phyloP scores from a whole-genome alignment of 2,888 invertebrate species.

The Mythimna albipuncta region DNA sequence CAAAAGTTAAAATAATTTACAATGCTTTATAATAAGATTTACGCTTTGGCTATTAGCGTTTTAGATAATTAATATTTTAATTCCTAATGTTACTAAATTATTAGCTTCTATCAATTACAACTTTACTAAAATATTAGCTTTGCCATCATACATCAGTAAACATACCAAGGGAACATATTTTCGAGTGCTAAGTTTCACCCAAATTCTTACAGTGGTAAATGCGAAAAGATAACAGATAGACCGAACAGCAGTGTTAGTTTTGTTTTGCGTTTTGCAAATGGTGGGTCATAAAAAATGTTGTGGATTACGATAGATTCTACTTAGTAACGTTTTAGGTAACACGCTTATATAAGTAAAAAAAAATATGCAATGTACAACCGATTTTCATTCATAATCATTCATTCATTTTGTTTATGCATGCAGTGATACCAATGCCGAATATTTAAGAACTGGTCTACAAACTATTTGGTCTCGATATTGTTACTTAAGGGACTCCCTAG shows the following conservation, averaged over 20 bases:
- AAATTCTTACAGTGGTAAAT: too few relatives aligned
- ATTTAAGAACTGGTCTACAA: not conserved
- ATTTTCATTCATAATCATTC: constrained; percentile 1
- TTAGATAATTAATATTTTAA: not conserved
- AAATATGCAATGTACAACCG: not conserved
- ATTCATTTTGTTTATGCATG: not conserved
- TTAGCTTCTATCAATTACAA: too few relatives aligned
- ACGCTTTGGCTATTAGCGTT: not conserved
- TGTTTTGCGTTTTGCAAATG: too few relatives aligned
- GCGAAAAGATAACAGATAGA: too few relatives aligned
- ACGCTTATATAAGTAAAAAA: not conserved
- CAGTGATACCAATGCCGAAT: too few relatives aligned
- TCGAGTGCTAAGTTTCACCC: too few relatives aligned
- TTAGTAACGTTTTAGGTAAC: not conserved
- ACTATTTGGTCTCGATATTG: not conserved
- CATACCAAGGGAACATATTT: too few relatives aligned
- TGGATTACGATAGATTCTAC: not conserved
- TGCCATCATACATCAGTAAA: too few relatives aligned
- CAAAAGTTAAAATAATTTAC: constrained; percentile 21
- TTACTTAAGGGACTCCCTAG: not conserved
- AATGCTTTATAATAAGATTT: constrained; percentile 23
- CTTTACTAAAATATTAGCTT: too few relatives aligned
- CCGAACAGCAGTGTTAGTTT: too few relatives aligned
- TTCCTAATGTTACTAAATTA: not conserved
- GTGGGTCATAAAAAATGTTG: not conserved